Base-by-base conservation (phyloP, 1,140 invertebrate species). In the Ips typographus region DNA sequence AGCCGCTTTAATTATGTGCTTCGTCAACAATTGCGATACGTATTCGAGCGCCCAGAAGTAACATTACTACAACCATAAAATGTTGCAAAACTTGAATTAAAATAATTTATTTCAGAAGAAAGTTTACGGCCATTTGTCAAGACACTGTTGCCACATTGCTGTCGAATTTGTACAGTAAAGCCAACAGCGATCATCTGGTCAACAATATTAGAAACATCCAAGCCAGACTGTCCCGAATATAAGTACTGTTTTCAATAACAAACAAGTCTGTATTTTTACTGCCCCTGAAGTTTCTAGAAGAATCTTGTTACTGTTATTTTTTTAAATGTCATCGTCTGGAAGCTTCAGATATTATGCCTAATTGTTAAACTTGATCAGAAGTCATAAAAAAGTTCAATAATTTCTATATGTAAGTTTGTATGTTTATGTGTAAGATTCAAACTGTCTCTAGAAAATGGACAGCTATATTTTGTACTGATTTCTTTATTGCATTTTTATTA, bases 141-240 rank as follows among this genome's bases (percentile, higher is more conserved):
- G 89, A 90, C 71, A 84, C 89, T 3, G 85, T 90, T 58, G 87
- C 88, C 0, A 86, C 85, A 40, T 86, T 88, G 76, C 80, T 90
- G 43, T 88, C 86, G 53, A 85, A 84, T 55, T 80, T 90, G 2
- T 90, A 90, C 76, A 88, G 86, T 72, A 90, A 90, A 79, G 83
- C 87, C 8, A 86, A 88, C 73, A 85, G 86, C 8, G 81, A 84
- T 55, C 77, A 83, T 61, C 76, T 87, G 55, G 83, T 86, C 67
- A 77, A 79, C 51, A 79, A 82, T 72, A 76, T 88, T 22, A 80
- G 84, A 63, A 82, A 80, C 38, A 83, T 87, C 68, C 84, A 87
- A 77, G 74, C 73, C 6, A 72, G 47, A 70, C 55, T 77, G 38
- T 72, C 76, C 5, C 71, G 76, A 69, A 71, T 77, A 55, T 77